Evolutionary conservation across 2,888 invertebrate species (phyloP).

Genomic region (Idaea biselata): DNA sequence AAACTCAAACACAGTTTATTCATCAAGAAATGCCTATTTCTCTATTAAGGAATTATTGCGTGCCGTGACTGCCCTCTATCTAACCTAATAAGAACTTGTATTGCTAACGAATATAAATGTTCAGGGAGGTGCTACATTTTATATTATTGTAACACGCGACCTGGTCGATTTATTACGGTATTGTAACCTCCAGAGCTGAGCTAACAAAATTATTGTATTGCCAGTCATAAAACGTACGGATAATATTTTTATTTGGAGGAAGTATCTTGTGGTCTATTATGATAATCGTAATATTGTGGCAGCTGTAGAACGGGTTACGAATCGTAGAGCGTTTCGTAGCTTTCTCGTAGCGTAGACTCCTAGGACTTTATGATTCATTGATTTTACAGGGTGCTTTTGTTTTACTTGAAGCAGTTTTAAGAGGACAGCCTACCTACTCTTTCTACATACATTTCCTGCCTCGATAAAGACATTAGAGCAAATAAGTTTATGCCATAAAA

Average conservation of each 20-base stretch:
- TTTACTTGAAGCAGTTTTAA: no score
- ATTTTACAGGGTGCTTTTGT: background rate
- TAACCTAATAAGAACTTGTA: conserved; percentile 58
- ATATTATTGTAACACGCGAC: conserved; percentile 69
- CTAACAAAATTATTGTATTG: conserved; percentile 29
- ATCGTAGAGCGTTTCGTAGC: conserved; percentile 1
- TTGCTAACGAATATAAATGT: conserved; percentile 71
- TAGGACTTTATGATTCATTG: background rate
- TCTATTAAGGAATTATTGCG: conserved; percentile 60
- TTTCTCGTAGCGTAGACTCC: background rate
- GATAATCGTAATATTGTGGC: background rate
- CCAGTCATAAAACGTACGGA: conserved; percentile 27
- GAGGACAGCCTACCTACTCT: no score
- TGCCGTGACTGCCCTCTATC: conserved; percentile 66
- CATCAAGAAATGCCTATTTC: conserved; percentile 54
- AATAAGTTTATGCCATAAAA: no score
- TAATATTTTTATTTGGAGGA: conserved; percentile 31
- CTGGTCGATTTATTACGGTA: conserved; percentile 41
- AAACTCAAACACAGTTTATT: conserved; percentile 40
- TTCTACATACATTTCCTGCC: no score
- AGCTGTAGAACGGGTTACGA: background rate
- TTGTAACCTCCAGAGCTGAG: conserved; percentile 22
- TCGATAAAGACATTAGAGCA: no score
- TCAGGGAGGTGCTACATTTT: conserved; percentile 65
- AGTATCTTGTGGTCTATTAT: conserved; percentile 16